phyloP scores from a whole-genome alignment of 1,140 invertebrate genomes.

The Drosophila mayri region DNA sequence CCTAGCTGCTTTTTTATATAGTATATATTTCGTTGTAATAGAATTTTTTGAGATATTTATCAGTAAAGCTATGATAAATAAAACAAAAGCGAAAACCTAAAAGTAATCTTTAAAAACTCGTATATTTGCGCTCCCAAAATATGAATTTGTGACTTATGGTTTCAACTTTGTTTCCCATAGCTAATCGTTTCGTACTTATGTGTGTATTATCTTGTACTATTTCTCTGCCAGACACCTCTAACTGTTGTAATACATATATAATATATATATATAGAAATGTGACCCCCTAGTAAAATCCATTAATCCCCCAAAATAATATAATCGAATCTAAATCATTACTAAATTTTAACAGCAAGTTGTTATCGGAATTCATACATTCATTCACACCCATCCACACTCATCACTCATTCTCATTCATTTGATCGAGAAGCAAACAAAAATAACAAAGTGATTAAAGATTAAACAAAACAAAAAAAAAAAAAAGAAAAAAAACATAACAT shows the following conservation, averaged over 20 bases:
- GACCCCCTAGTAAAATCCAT: slow-evolving; percentile 26
- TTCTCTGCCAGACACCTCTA: slow-evolving; percentile 55
- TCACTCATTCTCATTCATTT: slow-evolving; percentile 28
- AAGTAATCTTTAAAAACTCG: slow-evolving; percentile 6
- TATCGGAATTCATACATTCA: slow-evolving; percentile 43
- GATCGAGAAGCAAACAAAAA: slow-evolving; percentile 37
- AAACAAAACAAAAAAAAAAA: slow-evolving; percentile 26
- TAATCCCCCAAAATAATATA: slow-evolving; percentile 10
- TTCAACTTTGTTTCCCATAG: slow-evolving; percentile 64
- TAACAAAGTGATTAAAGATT: slow-evolving; percentile 28
- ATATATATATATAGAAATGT: slow-evolving; percentile 50
- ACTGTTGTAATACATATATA: slow-evolving; percentile 57
- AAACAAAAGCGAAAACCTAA: slow-evolving; percentile 12
- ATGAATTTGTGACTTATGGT: slow-evolving; percentile 61
- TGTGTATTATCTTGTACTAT: slow-evolving; percentile 39
- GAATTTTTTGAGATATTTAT: slow-evolving; percentile 59
- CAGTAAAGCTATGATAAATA: slow-evolving; percentile 60
- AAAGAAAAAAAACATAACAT: slow-evolving; percentile 40
- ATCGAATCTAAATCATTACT: slow-evolving; percentile 24
- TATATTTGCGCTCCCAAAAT: slow-evolving; percentile 35
- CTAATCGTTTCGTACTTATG: slow-evolving; percentile 71
- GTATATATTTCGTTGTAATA: slow-evolving; percentile 8
- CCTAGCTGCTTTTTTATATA: slow-evolving; percentile 29
- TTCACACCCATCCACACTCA: slow-evolving; percentile 27
- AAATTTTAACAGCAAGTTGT: slow-evolving; percentile 34